Conservation (phyloP, 2,113 vertebrate species). For the Okapia johnstoni region DNA sequence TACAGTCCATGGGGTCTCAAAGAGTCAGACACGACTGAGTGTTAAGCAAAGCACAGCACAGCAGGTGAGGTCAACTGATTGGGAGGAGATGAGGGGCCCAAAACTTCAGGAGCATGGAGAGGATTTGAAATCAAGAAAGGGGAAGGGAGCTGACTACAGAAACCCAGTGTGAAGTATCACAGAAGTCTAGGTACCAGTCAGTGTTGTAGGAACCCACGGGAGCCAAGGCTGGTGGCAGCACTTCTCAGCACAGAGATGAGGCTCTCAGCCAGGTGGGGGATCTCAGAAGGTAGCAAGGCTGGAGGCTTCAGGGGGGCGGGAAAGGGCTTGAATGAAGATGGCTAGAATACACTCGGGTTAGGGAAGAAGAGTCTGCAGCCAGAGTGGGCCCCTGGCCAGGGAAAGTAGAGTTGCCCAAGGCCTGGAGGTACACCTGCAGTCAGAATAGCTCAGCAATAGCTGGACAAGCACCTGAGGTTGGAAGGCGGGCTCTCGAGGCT, state of each 20-base stretch:
- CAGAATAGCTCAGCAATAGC: not conserved
- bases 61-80: not conserved
- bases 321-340: not conserved
- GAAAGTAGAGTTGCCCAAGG: rapidly evolving
- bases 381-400: not conserved
- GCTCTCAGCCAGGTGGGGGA: not conserved
- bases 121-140: not conserved
- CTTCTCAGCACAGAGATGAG: not conserved
- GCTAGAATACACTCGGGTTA: too few relatives aligned
- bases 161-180: not conserved
- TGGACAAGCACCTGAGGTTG: not conserved
- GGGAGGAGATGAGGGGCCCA: not conserved
- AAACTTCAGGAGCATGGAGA: not conserved
- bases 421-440: not conserved
- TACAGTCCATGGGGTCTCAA: not conserved
- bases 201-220: not conserved
- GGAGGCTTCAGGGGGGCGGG: not conserved
- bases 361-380: not conserved
- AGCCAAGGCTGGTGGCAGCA: not conserved
- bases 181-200: not conserved
- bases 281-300: not conserved
- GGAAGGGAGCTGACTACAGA: not conserved
- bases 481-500: not conserved
- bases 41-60: not conserved
- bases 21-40: not conserved